Percentiles rank a stretch among this genome's conserved stretches.
Evolutionary conservation across 2,797 vertebrate genomes (phyloP).

Genomic region (Helostoma temminkii): DNA sequence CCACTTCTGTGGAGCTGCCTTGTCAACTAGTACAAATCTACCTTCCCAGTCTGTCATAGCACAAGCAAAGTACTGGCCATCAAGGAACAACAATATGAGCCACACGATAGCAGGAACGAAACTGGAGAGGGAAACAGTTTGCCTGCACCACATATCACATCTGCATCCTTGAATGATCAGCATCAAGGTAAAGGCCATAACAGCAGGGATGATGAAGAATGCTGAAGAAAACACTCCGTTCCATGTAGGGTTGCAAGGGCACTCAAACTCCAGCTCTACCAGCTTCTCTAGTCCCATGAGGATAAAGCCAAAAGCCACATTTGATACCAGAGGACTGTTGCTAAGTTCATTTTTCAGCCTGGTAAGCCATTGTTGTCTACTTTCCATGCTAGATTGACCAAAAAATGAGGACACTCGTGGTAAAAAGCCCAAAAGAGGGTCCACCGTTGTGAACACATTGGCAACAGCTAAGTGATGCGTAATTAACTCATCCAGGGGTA

Average conservation of each 20-base stretch:
- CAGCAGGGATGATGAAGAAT: conserved; percentile 85
- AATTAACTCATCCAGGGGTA: conserved; percentile 80
- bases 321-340: conserved; percentile 85
- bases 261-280: conserved; percentile 86
- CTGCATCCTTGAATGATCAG: conserved; percentile 85
- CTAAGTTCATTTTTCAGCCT: conserved; percentile 87
- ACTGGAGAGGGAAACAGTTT: conserved; percentile 79
- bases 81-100: conserved; percentile 85
- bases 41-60: conserved; percentile 86
- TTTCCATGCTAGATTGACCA: conserved; percentile 84
- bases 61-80: conserved; percentile 85
- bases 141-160: conserved; percentile 78
- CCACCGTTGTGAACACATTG: conserved; percentile 82
- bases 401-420: conserved; percentile 72
- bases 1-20: conserved; percentile 85
- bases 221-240: conserved; percentile 83
- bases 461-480: conserved; percentile 84
- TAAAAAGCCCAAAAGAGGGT: conserved; percentile 79
- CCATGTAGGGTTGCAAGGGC: conserved; percentile 84
- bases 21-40: conserved; percentile 84
- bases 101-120: conserved; percentile 83
- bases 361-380: conserved; percentile 86
- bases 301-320: conserved; percentile 85
- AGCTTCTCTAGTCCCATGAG: conserved; percentile 86
- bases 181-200: conserved; percentile 86